Conservation (phyloP, 2,888 invertebrate genomes). For the Laothoe populi region DNA sequence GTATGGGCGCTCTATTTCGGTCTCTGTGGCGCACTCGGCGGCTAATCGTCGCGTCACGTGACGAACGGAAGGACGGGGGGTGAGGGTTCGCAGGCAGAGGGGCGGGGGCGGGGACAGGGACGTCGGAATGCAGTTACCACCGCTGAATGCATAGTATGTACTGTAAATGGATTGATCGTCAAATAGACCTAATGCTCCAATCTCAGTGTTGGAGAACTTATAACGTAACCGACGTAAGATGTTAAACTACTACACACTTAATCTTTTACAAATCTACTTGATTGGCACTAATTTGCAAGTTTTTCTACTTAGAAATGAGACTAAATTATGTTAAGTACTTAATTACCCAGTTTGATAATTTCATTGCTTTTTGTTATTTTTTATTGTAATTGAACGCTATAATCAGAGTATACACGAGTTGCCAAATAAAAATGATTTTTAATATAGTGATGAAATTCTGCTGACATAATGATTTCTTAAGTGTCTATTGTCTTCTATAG, state of each 20-base stretch:
- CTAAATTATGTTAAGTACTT: background rate
- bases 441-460: slow-evolving; percentile 35
- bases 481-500: slow-evolving; percentile 10
- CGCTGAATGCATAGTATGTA: slow-evolving; percentile 69
- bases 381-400: background rate
- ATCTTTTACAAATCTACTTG: background rate
- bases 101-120: slow-evolving; percentile 52
- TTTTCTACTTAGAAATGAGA: background rate
- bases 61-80: slow-evolving; percentile 81
- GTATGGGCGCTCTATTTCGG: slow-evolving; percentile 80
- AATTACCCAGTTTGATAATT: background rate
- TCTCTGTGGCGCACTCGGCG: slow-evolving; percentile 79
- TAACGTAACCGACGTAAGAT: background rate
- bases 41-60: slow-evolving; percentile 83
- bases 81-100: slow-evolving; percentile 55
- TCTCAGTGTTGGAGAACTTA: slow-evolving; percentile 13
- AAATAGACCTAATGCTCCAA: slow-evolving; percentile 45
- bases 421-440: background rate
- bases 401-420: background rate
- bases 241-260: background rate
- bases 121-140: slow-evolving; percentile 82
- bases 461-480: slow-evolving; percentile 35
- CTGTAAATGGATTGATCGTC: slow-evolving; percentile 74
- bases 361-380: background rate
- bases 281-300: background rate